A percentile compares a stretch with the other conserved stretches of the same genome.
Evolutionary conservation across 2,888 invertebrate species (phyloP).

Genomic region (Zygothrica quintamaculata): DNA sequence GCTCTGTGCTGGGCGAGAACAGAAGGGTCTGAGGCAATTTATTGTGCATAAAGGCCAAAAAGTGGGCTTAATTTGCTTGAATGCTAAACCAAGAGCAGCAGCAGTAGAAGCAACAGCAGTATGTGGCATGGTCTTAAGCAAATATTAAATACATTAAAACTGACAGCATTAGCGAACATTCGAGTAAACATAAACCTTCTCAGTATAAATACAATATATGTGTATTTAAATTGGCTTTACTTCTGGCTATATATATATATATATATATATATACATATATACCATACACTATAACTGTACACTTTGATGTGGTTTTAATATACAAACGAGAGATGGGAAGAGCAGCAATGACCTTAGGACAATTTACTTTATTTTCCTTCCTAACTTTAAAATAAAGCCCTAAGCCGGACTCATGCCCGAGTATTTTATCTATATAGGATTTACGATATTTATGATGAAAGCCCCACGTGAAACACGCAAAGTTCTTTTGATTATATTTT

Average conservation of each 20-base stretch:
- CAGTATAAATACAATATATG: not conserved
- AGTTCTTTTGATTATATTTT: no score
- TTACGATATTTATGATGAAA: no score
- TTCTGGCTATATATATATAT: conserved; percentile 41
- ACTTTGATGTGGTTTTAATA: conserved; percentile 62
- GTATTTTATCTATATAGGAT: no score
- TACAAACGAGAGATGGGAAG: not conserved
- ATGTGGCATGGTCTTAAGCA: conserved; percentile 55
- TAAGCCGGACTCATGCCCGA: no score
- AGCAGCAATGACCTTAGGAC: conserved; percentile 28
- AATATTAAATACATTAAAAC: conserved; percentile 78
- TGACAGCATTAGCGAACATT: conserved; percentile 59
- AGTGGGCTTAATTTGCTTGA: conserved; percentile 62
- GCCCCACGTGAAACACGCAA: no score
- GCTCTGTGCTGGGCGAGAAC: conserved; percentile 25
- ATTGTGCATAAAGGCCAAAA: conserved; percentile 69
- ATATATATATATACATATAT: no score
- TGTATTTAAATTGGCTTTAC: conserved; percentile 63
- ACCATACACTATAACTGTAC: no score
- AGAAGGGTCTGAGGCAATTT: conserved; percentile 46
- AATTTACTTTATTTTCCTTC: conserved; percentile 31
- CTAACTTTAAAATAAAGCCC: no score
- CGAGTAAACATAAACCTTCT: conserved; percentile 35
- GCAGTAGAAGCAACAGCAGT: no score
- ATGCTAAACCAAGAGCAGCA: no score